Conservation (phyloP, 2,888 invertebrate genomes). For the Venusia cambrica region DNA sequence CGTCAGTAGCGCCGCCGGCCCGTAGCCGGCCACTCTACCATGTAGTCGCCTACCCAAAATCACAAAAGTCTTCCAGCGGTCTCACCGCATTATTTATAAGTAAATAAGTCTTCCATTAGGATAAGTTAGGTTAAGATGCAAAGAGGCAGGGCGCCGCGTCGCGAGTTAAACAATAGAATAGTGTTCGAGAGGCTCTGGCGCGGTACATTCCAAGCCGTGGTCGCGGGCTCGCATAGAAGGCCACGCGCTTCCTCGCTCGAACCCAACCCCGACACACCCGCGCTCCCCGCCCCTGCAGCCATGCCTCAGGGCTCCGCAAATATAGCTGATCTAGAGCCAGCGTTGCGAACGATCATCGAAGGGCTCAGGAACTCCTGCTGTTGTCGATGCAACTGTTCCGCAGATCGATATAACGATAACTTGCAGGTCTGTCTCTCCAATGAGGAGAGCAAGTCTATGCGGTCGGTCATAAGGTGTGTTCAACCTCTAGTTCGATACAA, state of each 20-base stretch:
- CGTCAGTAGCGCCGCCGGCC: constrained; percentile 73
- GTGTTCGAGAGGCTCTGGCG: constrained; percentile 88
- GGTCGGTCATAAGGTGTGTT: constrained; percentile 85
- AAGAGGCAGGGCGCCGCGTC: constrained; percentile 70
- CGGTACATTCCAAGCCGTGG: constrained; percentile 81
- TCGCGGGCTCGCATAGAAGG: constrained; percentile 61
- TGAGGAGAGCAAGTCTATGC: constrained; percentile 80
- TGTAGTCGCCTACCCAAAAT: constrained; percentile 52
- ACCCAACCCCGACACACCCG: constrained; percentile 44
- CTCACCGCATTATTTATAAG: constrained; percentile 58
- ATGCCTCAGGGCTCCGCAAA: constrained; percentile 41
- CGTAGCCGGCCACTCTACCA: constrained; percentile 69
- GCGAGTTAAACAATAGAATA: constrained; percentile 80
- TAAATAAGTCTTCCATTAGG: constrained; percentile 80
- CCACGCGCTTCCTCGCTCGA: constrained; percentile 65
- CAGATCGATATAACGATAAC: constrained; percentile 66
- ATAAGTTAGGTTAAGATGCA: constrained; percentile 70
- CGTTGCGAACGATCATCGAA: constrained; percentile 61
- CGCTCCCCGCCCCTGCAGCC: constrained; percentile 37
- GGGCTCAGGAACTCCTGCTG: constrained; percentile 65
- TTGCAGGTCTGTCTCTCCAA: constrained; percentile 79
- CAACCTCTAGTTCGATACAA: constrained; percentile 19
- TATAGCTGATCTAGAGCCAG: constrained; percentile 71
- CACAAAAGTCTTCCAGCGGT: constrained; percentile 66
- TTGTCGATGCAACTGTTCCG: constrained; percentile 69